Base-by-base conservation (phyloP, 2,797 vertebrate genomes). In the Apogon hyalosoma region DNA sequence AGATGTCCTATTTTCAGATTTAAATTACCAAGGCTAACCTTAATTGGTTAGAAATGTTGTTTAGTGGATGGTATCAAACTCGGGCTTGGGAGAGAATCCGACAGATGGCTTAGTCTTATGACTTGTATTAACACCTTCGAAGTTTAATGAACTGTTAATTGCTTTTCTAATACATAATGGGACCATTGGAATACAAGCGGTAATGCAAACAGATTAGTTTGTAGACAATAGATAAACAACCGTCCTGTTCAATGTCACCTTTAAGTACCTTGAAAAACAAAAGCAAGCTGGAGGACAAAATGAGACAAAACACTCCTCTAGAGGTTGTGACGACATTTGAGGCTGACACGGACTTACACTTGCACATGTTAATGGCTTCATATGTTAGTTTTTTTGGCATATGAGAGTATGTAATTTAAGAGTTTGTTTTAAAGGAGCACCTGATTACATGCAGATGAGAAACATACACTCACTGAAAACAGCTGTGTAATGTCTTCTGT, bases 101-200 rank as follows among this genome's bases (percentile, higher is more conserved):
- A 94, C 94, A 94, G 94, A 93, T 94, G 94, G 93, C 93, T 88
- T 90, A 92, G 90, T 93, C 92, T 94, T 94, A 92, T 92, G 89
- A 92, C 90, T 94, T 92, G 85, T 92, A 93, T 94, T 93, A 94
- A 93, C 91, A 93, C 90, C 91, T 94, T 90, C 77, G 61, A 91
- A 90, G 93, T 93, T 93, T 94, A 94, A 94, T 94, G 92, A 94
- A 93, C 90, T 93, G 90, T 90, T 94, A 93, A 94, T 94, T 93
- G 92, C 88, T 94, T 94, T 94, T 91, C 90, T 93, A 92, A 94
- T 94, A 93, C 90, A 92, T 93, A 91, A 92, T 90, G 91, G 91
- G 88, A 90, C 79, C 87, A 90, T 77, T 80, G 84, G 71, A 92
- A 93, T 90, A 91, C 84, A 77, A 75, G 87, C 90, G 61, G 89